Base-by-base conservation (phyloP, 2,888 invertebrate genomes). In the Steinernema carpocapsae region DNA sequence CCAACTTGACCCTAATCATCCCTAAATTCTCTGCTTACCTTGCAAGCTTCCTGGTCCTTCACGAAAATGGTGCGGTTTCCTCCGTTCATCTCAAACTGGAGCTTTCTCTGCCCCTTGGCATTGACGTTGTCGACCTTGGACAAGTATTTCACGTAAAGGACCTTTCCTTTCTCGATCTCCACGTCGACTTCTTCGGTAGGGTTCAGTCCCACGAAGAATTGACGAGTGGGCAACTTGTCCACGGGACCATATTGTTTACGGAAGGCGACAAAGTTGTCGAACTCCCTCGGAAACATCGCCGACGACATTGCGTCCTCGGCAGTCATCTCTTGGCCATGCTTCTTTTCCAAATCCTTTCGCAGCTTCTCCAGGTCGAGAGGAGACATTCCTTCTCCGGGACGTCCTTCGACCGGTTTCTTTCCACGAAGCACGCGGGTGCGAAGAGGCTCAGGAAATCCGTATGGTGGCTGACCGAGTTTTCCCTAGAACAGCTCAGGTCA, bases 21-120 rank as follows among this genome's bases (percentile, higher is more conserved):
- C n/a, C n/a, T n/a, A n/a, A n/a, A n/a, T n/a, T n/a, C n/a, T n/a
- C n/a, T n/a, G n/a, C n/a, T n/a, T n/a, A n/a, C 83, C 78, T 94
- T 94, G 80, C 92, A 91, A 4, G 94, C 95, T 86, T 94, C 93
- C 86, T 94, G 94, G 88, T 99, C 97, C 80, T 92, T 91, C 76
- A 99, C 94, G 86, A 94, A 92, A 7, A 99, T 95, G 1, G 97
- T 94, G 82, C 97, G 90, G 80, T 97, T 90, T 83, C 97, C 97
- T 37, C 99, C 99, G 89, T 99, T 99, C 88, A 99, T 91, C 88
- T 99, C 99, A 88, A 99, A 99, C 92, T 97, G 99, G 45, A 99
- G 96, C 88, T 99, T 99, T 2, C 95, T 90, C 87, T 95, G 94
- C 0, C 97, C 99, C 70, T 92, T 93, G 81, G 95, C 94, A 7